These are phyloP conservation scores for Junco hyemalis DNA, from an alignment of 2,113 vertebrate genomes.

Conservation along the genomic window DNA sequence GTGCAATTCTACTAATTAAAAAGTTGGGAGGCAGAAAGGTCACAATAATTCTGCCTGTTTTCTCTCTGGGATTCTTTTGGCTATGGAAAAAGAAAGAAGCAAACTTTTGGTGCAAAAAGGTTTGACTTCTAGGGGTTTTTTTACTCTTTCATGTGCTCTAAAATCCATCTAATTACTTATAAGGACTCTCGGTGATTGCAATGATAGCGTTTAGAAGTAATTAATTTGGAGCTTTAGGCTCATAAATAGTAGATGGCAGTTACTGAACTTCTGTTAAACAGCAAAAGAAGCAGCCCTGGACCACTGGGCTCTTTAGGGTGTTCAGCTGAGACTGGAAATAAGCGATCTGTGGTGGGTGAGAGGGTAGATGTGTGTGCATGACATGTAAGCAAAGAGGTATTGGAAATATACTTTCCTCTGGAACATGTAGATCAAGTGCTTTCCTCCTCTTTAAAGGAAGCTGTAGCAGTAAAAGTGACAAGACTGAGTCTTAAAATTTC, in stretches of 20 bases:
- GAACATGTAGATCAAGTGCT: not conserved
- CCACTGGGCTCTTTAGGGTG: not conserved
- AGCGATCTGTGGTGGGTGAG: not conserved
- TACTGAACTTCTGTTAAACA: not conserved
- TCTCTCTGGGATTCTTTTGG: not conserved
- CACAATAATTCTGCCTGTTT: not conserved
- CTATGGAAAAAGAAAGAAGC: not conserved
- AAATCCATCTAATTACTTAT: constrained; percentile 9
- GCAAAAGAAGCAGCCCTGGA: not conserved
- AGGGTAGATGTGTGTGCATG: not conserved
- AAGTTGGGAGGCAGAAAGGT: not conserved
- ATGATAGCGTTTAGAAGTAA: not conserved
- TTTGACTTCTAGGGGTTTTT: not conserved
- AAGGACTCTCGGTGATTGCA: not conserved
- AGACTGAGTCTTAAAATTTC: not conserved
- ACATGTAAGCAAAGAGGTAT: not conserved
- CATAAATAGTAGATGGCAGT: not conserved
- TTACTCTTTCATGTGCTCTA: not conserved
- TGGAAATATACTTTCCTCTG: not conserved
- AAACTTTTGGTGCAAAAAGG: not conserved
- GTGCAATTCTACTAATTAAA: not conserved
- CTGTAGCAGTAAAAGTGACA: not conserved
- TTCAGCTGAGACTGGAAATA: not conserved
- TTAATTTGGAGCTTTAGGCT: not conserved
- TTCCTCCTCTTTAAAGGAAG: not conserved